Evolutionary conservation across 2,797 vertebrate genomes (phyloP), one percentile per base, ranked within the genome.

Genomic region (Aulostomus chinensis): DNA sequence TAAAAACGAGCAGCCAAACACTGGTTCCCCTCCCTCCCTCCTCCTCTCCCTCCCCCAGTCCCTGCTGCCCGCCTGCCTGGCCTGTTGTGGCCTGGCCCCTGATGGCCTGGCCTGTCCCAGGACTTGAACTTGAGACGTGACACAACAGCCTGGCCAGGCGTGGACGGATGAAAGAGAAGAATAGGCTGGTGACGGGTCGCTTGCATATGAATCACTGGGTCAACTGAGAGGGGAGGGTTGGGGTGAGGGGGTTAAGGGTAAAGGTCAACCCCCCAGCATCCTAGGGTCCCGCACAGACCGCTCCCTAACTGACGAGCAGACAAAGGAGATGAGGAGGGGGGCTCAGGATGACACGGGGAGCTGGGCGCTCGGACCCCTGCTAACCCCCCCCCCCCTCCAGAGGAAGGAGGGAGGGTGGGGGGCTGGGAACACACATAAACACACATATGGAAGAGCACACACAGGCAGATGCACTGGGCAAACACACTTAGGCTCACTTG

Each of bases 41-140:
- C 17, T 8, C 32, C 3, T 13, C 18, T 3, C 3, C 7, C 9
- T 5, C 7, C 26, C 17, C 8, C 1, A 1, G 0, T 9, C 52
- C 65, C 29, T 2, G 11, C 58, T 12, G 64, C 42, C 66, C 38
- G 50, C 62, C 68, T 41, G 59, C 67, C 67, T 49, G 73, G 63
- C 50, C 70, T 69, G 65, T 8, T 26, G 61, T 50, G 76, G 59
- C 56, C 65, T 41, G 77, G 63, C 54, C 71, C 66, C 2, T 61
- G 61, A 68, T 46, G 60, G 35, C 54, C 58, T 11, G 43, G 49
- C 58, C 55, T 7, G 52, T 65, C 76, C 60, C 49, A 47, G 73
- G 86, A 88, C 89, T 91, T 92, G 90, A 92, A 92, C 90, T 92
- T 92, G 89, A 90, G 90, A 90, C 86, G 25, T 83, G 70, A 78